Percentiles rank a stretch among this genome's conserved stretches.
These are phyloP conservation scores for Sphaerophoria rueppellii DNA, from an alignment of 2,888 invertebrate species.

Conservation along the genomic window DNA sequence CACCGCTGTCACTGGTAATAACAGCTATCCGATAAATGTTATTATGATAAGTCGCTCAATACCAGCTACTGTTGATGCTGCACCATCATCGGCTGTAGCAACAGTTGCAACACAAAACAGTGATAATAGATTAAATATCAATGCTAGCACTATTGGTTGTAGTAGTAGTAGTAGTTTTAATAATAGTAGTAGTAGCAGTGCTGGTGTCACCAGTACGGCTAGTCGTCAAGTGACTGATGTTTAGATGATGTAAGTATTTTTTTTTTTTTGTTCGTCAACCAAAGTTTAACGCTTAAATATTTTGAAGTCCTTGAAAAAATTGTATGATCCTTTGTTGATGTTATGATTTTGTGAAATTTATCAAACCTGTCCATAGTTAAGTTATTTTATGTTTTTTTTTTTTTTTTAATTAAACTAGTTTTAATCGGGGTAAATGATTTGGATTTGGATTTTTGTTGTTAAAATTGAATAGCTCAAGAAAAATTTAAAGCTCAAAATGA, in stretches of 20 bases:
- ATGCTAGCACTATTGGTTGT: constrained; percentile 75
- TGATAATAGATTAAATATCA: constrained; percentile 64
- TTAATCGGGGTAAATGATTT: too few species aligned
- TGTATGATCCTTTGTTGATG: neutral
- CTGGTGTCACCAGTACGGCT: constrained; percentile 66
- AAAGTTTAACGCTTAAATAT: constrained; percentile 1
- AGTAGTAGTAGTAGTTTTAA: constrained; percentile 72
- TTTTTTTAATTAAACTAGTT: too few species aligned
- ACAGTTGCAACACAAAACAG: constrained; percentile 27
- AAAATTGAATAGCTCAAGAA: too few species aligned
- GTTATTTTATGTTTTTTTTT: too few species aligned
- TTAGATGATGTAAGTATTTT: constrained; percentile 73
- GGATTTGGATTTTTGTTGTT: too few species aligned
- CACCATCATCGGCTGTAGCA: neutral
- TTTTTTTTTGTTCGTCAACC: constrained; percentile 3
- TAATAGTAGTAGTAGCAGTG: constrained; percentile 65
- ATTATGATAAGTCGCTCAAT: constrained; percentile 60
- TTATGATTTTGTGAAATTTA: too few species aligned
- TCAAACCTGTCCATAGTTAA: too few species aligned
- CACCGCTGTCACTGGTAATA: neutral
- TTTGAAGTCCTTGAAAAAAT: constrained; percentile 20
- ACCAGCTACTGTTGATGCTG: constrained; percentile 51
- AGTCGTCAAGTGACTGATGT: constrained; percentile 82
- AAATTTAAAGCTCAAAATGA: too few species aligned
- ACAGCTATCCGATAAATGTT: constrained; percentile 51